Conservation (phyloP, 2,113 vertebrate genomes). For the Nipponia nippon region DNA sequence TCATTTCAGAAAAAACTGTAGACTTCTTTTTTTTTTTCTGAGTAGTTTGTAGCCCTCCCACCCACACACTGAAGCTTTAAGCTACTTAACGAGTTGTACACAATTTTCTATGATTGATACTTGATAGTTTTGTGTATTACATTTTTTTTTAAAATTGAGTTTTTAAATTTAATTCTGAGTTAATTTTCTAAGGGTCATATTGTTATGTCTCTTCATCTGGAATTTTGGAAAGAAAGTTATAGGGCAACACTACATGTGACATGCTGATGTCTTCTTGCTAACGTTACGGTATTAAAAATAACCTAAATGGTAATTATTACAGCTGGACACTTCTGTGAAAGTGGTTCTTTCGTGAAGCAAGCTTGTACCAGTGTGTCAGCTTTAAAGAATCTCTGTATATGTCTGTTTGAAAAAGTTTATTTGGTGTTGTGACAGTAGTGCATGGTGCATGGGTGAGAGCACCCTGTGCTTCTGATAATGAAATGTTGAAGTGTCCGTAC, state of each 20-base stretch:
- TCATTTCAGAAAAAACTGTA: not conserved
- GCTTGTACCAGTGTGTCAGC: too few relatives aligned
- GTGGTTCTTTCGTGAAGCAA: not conserved
- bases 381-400: rapidly evolving
- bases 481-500: rapidly evolving
- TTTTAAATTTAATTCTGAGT: not conserved
- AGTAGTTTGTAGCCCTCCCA: not conserved
- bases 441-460: not conserved
- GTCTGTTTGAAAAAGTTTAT: not conserved
- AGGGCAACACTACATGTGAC: rapidly evolving
- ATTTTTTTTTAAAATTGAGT: not conserved
- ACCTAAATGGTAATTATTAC: not conserved
- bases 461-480: not conserved
- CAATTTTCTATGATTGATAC: not conserved
- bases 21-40: not conserved
- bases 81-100: not conserved
- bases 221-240: not conserved
- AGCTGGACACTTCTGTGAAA: not conserved
- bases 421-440: not conserved
- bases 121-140: not conserved
- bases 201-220: not conserved
- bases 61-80: not conserved
- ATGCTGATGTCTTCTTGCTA: not conserved
- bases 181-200: not conserved
- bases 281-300: not conserved